These are phyloP conservation scores for Pitangus sulphuratus DNA, from an alignment of 2,797 vertebrate genomes.

Conservation along the genomic window DNA sequence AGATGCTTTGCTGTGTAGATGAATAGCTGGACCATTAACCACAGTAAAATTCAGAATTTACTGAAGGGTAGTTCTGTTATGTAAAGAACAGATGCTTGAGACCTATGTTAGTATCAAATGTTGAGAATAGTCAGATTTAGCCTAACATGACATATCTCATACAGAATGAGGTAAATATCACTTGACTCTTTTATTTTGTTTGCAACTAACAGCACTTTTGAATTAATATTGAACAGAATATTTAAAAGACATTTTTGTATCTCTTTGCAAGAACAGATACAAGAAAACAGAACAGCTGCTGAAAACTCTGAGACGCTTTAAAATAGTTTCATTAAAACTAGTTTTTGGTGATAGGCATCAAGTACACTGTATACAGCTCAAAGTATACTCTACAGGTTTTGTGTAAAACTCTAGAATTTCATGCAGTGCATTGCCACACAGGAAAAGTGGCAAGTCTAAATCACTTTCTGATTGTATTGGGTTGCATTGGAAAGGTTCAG, in stretches of 20 bases:
- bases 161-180: not conserved
- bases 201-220: not conserved
- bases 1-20: not conserved
- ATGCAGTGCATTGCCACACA: not conserved
- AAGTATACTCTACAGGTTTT: not conserved
- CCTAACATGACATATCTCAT: not conserved
- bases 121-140: not conserved
- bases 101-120: not conserved
- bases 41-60: not conserved
- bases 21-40: not conserved
- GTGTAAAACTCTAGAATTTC: not conserved
- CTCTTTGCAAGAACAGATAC: not conserved
- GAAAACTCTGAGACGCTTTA: not conserved
- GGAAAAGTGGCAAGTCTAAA: not conserved
- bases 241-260: not conserved
- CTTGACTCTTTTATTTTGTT: not conserved
- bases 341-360: not conserved
- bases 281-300: not conserved
- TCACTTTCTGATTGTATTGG: not conserved
- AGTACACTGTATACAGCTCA: accelerated
- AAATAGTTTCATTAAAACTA: not conserved
- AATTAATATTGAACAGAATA: not conserved
- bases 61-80: not conserved
- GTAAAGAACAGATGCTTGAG: not conserved
- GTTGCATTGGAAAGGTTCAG: not conserved